Evolutionary conservation across 2,888 invertebrate species (phyloP), one percentile per base, ranked within the genome.

Genomic region (Lottia scabra): DNA sequence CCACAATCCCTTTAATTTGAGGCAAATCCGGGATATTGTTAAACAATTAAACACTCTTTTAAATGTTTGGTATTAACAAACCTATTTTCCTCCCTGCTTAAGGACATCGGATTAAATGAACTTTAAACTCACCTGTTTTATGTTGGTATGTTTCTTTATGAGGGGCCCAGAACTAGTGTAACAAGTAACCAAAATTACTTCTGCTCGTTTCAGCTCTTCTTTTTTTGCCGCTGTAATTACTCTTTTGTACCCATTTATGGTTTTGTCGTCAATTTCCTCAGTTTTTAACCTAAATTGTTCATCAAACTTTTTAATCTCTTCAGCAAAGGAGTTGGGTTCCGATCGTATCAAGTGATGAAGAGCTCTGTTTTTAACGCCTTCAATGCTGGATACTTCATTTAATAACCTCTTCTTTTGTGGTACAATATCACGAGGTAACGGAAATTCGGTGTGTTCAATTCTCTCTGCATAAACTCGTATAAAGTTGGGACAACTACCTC

Each of bases 101-200:
- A n/a, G n/a, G n/a, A n/a, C n/a, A n/a, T 38, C 38, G 38, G 5
- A 5, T 38, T 4, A 38, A 38, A 38, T 38, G 3, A 30, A 38
- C 10, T 38, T 38, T 38, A 4, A 38, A 63, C 72, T 64, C 65
- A 85, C 85, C 84, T 85, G 85, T 45, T 74, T 69, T 15, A 85
- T 72, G 67, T 83, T 82, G 44, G 78, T 75, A 62, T 73, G 63
- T 15, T 72, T 65, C 23, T 70, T 77, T 45, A 84, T 72, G 27
- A 80, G 80, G 12, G 76, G 68, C 8, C 80, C 70, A 44, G 82
- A 78, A 71, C 81, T 82, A n/a, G 80, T 80, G 15, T 76, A 72
- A 75, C 86, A 86, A 0, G 87, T 87, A 74, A 83, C 82, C 48
- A 88, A 75, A 66, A 88, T 81, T 46, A 88, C 72, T 63, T 87